A percentile compares a stretch with the other conserved stretches of the same genome.
Conservation (phyloP, 2,113 vertebrate species). For the Taxidea taxus region DNA sequence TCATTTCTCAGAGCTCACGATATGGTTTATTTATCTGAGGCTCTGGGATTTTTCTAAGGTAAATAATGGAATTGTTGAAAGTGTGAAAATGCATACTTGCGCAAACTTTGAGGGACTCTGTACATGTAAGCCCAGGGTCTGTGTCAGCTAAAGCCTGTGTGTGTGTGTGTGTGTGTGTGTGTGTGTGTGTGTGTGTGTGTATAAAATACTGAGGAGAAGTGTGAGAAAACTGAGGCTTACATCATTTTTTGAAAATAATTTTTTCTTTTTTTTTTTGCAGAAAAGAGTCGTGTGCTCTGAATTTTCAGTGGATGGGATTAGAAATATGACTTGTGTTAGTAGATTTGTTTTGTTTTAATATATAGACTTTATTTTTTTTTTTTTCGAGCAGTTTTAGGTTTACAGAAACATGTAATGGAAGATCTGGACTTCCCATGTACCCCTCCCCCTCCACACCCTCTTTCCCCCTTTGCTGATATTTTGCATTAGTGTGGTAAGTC, state of each 20-base stretch:
- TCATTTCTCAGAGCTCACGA: neutral
- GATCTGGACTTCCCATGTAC: neutral
- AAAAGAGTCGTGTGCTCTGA: neutral
- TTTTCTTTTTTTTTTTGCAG: neutral
- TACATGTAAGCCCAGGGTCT: neutral
- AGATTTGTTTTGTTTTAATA: neutral
- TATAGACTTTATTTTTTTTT: neutral
- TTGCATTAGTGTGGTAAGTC: neutral
- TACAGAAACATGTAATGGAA: neutral
- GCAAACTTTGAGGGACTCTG: neutral
- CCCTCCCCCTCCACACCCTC: neutral
- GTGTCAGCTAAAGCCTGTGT: neutral
- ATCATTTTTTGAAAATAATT: neutral
- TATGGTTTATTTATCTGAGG: neutral
- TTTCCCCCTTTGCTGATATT: neutral
- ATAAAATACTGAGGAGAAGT: neutral
- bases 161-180: too few species aligned
- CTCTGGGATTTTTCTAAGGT: constrained; percentile 25
- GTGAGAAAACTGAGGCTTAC: neutral
- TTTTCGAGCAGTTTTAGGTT: neutral
- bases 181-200: accelerated
- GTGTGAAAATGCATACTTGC: neutral
- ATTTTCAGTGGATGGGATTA: neutral
- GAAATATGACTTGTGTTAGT: neutral
- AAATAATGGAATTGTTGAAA: neutral